Evolutionary conservation across 2,797 vertebrate genomes (phyloP), one percentile per base, ranked within the genome.

Genomic region (Crocidura indochinensis): DNA sequence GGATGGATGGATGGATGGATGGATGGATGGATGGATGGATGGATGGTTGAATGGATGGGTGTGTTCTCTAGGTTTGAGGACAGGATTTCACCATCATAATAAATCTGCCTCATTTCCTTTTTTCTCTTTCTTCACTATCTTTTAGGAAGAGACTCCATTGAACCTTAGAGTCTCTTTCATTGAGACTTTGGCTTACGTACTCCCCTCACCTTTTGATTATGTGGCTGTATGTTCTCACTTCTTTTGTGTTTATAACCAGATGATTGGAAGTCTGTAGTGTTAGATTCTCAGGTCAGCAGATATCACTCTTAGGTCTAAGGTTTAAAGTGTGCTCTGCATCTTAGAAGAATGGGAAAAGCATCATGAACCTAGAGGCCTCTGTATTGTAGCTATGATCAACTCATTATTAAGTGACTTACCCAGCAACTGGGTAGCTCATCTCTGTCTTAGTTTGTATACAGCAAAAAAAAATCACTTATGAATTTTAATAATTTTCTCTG

Each of bases 21-120:
- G 1, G n/a, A n/a, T n/a, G n/a, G n/a, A n/a, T n/a, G n/a, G n/a
- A n/a, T n/a, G n/a, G 51, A 51, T 51, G 14, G 53, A 64, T 64
- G 62, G 62, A 27, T 11, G 3, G 27, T 2, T 51, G 14, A 14
- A 64, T 64, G 62, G 62, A 10, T 11, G 3, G 27, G 4, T 22
- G 1, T 65, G 0, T 20, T 53, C 11, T 12, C 4, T 2, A 0
- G 7, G 14, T 26, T 4, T 19, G 9, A 0, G 10, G 44, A 1
- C 9, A 31, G 56, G 8, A 65, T 44, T 44, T 31, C 17, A 60
- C 20, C 26, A 3, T 10, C 47, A 7, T 24, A 15, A 4, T 27
- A 68, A 67, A 53, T 60, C 31, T 15, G 26, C 46, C 8, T 17
- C 1, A 26, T 67, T 68, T 81, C 46, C 20, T 60, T 60, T 60